Percentiles rank a stretch among this genome's conserved stretches.
These are phyloP conservation scores for Pandemis cinnamomeana DNA, from an alignment of 2,888 invertebrate species.

Conservation along the genomic window DNA sequence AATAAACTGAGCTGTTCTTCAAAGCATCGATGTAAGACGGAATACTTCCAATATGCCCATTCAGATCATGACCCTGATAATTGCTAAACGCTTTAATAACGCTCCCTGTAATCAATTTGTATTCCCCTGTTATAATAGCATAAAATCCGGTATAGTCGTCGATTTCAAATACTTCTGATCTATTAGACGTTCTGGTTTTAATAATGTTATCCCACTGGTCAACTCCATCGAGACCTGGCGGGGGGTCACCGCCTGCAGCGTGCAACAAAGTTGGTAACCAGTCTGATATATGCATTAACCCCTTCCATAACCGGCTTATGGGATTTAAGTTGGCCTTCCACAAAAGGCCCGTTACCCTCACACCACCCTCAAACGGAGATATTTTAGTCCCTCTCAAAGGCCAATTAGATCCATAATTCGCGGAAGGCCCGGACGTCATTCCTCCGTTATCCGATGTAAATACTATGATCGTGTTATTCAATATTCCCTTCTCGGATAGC, in stretches of 20 bases:
- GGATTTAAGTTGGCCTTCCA: slow-evolving; percentile 82
- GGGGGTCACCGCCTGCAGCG: slow-evolving; percentile 62
- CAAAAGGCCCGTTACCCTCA: slow-evolving; percentile 89
- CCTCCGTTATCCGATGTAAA: slow-evolving; percentile 96
- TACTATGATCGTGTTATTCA: slow-evolving; percentile 92
- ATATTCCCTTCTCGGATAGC: slow-evolving; percentile 86
- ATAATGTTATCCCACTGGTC: slow-evolving; percentile 71
- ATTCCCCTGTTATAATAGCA: slow-evolving; percentile 62
- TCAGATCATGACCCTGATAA: slow-evolving; percentile 62
- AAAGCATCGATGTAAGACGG: slow-evolving; percentile 61
- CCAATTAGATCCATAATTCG: slow-evolving; percentile 91
- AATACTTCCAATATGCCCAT: slow-evolving; percentile 58
- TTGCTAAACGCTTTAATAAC: slow-evolving; percentile 52
- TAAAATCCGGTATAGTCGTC: slow-evolving; percentile 66
- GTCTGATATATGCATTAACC: slow-evolving; percentile 90
- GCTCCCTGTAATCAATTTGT: slow-evolving; percentile 66
- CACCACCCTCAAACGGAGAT: slow-evolving; percentile 93
- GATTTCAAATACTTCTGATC: slow-evolving; percentile 67
- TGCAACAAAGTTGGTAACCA: slow-evolving; percentile 90
- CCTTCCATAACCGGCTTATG: slow-evolving; percentile 75
- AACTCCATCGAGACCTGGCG: slow-evolving; percentile 66
- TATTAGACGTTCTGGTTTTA: slow-evolving; percentile 56
- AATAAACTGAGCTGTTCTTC: slow-evolving; percentile 56
- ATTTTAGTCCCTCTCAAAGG: slow-evolving; percentile 91
- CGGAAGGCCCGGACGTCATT: slow-evolving; percentile 88